These are phyloP conservation scores for Alloscopus bannaensis DNA, from an alignment of 2,888 invertebrate genomes.

Conservation along the genomic window DNA sequence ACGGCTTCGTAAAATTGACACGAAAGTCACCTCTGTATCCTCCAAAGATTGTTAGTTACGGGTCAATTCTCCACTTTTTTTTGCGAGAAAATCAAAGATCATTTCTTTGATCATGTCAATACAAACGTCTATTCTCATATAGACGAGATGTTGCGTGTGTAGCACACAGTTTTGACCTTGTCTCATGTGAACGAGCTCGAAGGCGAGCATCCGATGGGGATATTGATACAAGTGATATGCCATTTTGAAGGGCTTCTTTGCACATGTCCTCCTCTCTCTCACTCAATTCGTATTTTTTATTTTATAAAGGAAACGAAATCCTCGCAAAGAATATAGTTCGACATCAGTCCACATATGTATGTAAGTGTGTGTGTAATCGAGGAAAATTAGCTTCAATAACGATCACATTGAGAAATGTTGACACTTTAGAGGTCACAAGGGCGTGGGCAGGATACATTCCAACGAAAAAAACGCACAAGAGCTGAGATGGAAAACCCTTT, in stretches of 20 bases:
- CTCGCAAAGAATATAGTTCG: background rate
- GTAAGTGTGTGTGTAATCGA: background rate
- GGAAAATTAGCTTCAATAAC: conserved; percentile 31
- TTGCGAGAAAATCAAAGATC: conserved; percentile 21
- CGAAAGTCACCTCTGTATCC: background rate
- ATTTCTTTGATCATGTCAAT: too few relatives aligned
- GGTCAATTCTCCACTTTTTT: background rate
- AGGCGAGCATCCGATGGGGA: conserved; percentile 14
- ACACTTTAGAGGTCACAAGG: conserved; percentile 50
- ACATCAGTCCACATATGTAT: background rate
- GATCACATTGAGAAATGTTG: conserved; percentile 31
- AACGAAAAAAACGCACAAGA: background rate
- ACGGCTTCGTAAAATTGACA: background rate
- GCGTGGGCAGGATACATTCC: too few relatives aligned
- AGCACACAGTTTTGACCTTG: conserved; percentile 12
- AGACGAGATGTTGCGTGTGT: too few relatives aligned
- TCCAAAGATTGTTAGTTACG: background rate
- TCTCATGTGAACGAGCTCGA: conserved; percentile 32
- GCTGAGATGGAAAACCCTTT: background rate
- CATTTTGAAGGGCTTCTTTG: too few relatives aligned
- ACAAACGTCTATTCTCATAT: too few relatives aligned
- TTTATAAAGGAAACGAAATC: background rate
- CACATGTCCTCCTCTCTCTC: too few relatives aligned
- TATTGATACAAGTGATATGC: conserved; percentile 1
- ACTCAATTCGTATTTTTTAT: background rate